Evolutionary conservation across 2,797 vertebrate genomes (phyloP).

Genomic region (Paguma larvata): DNA sequence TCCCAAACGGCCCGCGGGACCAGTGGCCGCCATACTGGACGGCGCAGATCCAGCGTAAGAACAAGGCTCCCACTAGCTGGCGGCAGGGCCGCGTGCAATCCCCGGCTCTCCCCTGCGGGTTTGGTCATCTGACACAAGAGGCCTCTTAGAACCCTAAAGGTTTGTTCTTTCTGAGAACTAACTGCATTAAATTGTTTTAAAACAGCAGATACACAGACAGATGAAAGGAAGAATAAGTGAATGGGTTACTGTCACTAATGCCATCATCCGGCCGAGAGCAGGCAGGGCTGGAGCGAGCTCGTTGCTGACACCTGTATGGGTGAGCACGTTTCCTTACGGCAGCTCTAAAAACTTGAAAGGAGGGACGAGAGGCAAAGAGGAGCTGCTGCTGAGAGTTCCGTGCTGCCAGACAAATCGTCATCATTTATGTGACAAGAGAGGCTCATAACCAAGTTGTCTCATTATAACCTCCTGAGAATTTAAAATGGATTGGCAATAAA

Average conservation of each 20-base stretch:
- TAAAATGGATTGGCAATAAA: constrained; percentile 53
- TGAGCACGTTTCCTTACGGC: rapidly evolving
- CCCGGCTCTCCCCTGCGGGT: background rate
- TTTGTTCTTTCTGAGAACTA: background rate
- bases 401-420: background rate
- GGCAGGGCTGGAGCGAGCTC: background rate
- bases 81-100: background rate
- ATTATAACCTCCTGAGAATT: constrained; percentile 33
- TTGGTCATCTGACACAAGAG: background rate
- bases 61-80: background rate
- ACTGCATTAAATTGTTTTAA: background rate
- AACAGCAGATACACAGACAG: background rate
- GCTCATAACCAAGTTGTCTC: background rate
- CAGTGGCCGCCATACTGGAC: rapidly evolving
- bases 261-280: background rate
- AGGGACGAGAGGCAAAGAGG: background rate
- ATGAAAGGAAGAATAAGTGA: background rate
- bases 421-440: background rate
- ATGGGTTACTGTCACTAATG: background rate
- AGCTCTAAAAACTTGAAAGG: background rate
- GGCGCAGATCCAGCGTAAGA: rapidly evolving
- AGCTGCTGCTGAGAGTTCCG: background rate
- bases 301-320: too few species aligned
- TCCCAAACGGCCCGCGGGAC: background rate
- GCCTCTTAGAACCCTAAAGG: background rate